Base-by-base conservation (phyloP, 1,140 invertebrate genomes). In the Drusus annulatus region DNA sequence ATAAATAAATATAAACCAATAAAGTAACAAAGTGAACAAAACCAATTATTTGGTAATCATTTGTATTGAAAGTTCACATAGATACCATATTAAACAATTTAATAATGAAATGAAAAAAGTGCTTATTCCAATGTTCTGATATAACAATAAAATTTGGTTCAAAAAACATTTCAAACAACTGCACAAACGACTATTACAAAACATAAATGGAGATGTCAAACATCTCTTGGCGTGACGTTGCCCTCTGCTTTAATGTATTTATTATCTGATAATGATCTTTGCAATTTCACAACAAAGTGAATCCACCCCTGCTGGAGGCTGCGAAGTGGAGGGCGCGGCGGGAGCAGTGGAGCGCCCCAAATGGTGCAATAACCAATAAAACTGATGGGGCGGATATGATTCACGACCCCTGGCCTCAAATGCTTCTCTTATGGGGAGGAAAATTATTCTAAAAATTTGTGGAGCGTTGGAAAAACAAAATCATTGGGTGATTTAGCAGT, bases 311-410 rank as follows among this genome's bases (percentile, higher is more conserved):
- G 16, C 6, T 28, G 62, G 21, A 19, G 50, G 15, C 50, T 21
- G 17, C 13, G 52, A 13, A 71, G 68, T 16, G 16, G n/a, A 25
- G 17, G 23, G 10, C 1, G 28, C 1, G 28, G 28, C 31, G 28
- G 23, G 23, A 21, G 17, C 19, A 73, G 45, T 50, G 23, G 7
- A 17, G 15, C 19, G 52, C 69, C 69, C 69, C 25, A 73, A 73
- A 73, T 73, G 36, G 69, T 2, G 69, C 51, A 73, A 76, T 63
- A 50, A 58, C 31, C 31, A 76, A 76, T 76, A 51, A 76, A 76
- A 63, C 23, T 76, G 58, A 76, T 76, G 75, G 75, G 58, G 75
- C 75, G 75, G 62, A 45, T 45, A 50, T 63, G 58, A 76, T 60
- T 28, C 17, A 76, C 45, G 75, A 13, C 8, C 52, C 23, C 52